Evolutionary conservation across 1,140 invertebrate species (phyloP).

Genomic region (Drosophila nikananu): DNA sequence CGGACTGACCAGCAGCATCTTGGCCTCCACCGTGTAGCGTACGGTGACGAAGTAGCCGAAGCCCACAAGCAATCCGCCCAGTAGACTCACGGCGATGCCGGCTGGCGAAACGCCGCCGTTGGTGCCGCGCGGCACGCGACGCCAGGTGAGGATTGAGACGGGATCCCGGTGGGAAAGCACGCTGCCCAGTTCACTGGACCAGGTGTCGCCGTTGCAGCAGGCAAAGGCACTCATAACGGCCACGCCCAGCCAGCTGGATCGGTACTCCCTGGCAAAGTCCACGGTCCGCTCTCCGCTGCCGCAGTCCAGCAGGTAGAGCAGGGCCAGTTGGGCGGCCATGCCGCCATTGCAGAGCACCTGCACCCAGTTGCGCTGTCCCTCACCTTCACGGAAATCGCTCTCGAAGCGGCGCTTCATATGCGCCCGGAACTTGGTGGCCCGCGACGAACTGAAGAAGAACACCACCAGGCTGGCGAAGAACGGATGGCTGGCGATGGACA

Average conservation of each 20-base stretch:
- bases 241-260: conserved; percentile 92
- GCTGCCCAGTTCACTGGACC: conserved; percentile 95
- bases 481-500: conserved; percentile 92
- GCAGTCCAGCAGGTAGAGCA: conserved; percentile 93
- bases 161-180: conserved; percentile 90
- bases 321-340: conserved; percentile 91
- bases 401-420: conserved; percentile 91
- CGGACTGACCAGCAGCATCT: conserved; percentile 88
- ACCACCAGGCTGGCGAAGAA: conserved; percentile 91
- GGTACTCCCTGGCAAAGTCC: conserved; percentile 91
- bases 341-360: conserved; percentile 96
- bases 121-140: conserved; percentile 92
- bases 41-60: conserved; percentile 90
- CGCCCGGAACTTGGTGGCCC: conserved; percentile 92
- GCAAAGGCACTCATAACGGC: conserved; percentile 92
- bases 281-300: conserved; percentile 92
- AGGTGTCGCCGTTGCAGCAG: conserved; percentile 95
- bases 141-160: conserved; percentile 91
- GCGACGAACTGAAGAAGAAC: conserved; percentile 94
- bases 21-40: conserved; percentile 88
- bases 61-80: conserved; percentile 92
- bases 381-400: conserved; percentile 91
- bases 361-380: conserved; percentile 94
- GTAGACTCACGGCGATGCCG: conserved; percentile 90
- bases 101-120: conserved; percentile 92